Evolutionary conservation across 1,140 invertebrate genomes (phyloP), one percentile per base, ranked within the genome.

Genomic region (Drosophila virilis): DNA sequence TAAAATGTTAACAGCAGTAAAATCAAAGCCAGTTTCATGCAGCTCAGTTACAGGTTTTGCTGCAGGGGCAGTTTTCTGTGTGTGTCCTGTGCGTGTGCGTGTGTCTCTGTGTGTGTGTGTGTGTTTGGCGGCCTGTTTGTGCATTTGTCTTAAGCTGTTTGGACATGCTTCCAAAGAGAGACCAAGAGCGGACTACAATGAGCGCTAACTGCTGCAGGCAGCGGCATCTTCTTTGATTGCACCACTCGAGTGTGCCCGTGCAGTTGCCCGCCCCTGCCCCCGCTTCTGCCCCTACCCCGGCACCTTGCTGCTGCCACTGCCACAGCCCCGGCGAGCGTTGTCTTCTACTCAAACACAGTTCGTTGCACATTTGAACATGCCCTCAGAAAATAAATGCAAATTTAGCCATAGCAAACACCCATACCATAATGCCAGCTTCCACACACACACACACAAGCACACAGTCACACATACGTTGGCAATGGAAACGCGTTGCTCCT

Each of bases 361-460:
- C 83, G 83, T 88, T 86, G 83, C 83, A 86, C 83, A 86, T 82
- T 88, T 88, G 83, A 86, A 88, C 83, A 88, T 86, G 81, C 83
- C 83, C 83, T 88, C 62, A 74, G 69, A 88, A 86, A 86, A 88
- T 83, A 86, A 88, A 86, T 86, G 83, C 83, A 86, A 86, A 86
- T 86, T 86, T 88, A 67, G 83, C 83, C 65, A 78, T 78, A 37
- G 78, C 83, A 88, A 88, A 82, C 76, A 76, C 40, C 37, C 60
- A 60, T 40, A 59, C 59, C 28, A 33, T 9, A 40, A 35, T 8
- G n/a, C 40, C 13, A 38, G 17, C 45, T 33, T 28, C 9, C 66
- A 69, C 46, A 48, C 33, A 42, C 17, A 32, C 37, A 50, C 38
- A 73, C 48, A 35, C 35, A 69, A 1, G 0, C n/a, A 28, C 40